Conservation (phyloP, 2,797 vertebrate genomes). For the Eulemur rubriventer region DNA sequence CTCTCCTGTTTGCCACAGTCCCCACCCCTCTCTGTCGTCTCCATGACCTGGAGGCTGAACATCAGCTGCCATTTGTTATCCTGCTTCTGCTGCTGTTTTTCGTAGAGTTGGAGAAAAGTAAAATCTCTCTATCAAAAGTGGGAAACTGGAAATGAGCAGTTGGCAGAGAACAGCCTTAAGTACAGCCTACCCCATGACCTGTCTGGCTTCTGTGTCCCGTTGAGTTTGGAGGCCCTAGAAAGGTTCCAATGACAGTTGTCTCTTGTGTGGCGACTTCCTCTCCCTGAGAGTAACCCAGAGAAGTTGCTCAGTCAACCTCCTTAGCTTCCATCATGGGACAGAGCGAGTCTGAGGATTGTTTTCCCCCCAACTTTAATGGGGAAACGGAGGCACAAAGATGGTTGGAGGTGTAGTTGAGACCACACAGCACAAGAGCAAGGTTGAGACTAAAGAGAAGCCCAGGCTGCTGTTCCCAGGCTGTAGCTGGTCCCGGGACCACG, state of each 20-base stretch:
- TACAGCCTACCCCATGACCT: neutral
- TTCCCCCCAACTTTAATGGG: neutral
- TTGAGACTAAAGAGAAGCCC: fast-evolving
- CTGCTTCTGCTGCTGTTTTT: neutral
- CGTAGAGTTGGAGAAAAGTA: neutral
- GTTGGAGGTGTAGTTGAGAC: neutral
- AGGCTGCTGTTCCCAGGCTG: neutral
- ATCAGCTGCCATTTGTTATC: neutral
- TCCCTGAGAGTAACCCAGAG: neutral
- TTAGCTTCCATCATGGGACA: neutral
- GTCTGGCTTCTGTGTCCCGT: neutral
- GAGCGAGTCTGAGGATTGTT: neutral
- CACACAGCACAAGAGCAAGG: neutral
- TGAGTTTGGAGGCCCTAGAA: neutral
- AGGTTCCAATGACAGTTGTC: fast-evolving
- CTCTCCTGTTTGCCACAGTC: neutral
- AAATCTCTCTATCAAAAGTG: neutral
- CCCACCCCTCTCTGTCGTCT: neutral
- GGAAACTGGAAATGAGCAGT: neutral
- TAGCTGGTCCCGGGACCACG: neutral
- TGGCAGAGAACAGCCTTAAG: neutral
- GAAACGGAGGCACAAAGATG: neutral
- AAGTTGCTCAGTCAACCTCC: neutral
- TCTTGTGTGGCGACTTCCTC: neutral
- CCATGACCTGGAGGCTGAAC: neutral